phyloP scores from a whole-genome alignment of 92 coral and sea anemone species.

The Nematostella vectensis region DNA sequence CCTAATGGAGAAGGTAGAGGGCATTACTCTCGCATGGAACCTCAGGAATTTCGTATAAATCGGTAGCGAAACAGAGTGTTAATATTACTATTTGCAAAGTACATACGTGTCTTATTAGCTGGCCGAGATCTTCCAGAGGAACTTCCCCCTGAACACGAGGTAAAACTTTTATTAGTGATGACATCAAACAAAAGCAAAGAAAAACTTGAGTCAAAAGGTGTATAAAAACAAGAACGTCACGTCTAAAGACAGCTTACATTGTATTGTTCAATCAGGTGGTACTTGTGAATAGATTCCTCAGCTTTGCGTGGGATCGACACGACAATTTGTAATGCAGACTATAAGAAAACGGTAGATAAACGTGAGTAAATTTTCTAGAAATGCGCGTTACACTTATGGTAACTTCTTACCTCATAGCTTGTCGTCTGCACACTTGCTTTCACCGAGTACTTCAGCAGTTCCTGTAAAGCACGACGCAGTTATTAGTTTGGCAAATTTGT shows the following conservation, averaged over 20 bases:
- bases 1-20: constrained; percentile 32
- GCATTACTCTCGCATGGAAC: background rate
- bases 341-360: background rate
- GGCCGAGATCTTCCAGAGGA: constrained; percentile 78
- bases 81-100: background rate
- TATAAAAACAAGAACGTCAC: no score
- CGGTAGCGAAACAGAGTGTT: background rate
- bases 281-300: constrained; percentile 52
- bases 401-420: constrained; percentile 60
- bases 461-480: no score
- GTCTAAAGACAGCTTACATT: no score
- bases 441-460: constrained; percentile 84
- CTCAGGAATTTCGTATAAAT: no score
- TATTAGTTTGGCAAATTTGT: no score
- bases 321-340: constrained; percentile 57
- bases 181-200: no score
- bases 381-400: no score
- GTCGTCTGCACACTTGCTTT: constrained; percentile 65
- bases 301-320: constrained; percentile 50
- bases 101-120: constrained; percentile 77
- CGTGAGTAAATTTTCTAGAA: no score
- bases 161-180: no score
- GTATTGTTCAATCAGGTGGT: constrained; percentile 60
- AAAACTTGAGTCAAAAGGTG: no score
- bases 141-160: constrained; percentile 78